Evolutionary conservation across 2,113 vertebrate genomes (phyloP).

Genomic region (Bambusicola thoracicus): DNA sequence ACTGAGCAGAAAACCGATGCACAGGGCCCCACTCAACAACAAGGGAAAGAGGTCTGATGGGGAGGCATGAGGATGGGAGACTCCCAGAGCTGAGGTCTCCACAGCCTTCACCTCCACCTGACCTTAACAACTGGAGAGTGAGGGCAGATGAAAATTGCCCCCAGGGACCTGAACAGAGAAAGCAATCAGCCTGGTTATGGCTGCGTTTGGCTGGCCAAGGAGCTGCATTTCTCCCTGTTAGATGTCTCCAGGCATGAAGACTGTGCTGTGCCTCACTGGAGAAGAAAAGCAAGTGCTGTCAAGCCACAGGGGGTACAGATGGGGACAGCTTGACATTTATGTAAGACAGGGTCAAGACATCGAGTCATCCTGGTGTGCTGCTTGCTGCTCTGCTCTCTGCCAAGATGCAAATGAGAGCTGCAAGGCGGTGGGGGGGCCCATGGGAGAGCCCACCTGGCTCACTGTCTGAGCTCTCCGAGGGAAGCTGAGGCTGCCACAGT

Average conservation of each 20-base stretch:
- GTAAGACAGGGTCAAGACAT: conserved; percentile 37
- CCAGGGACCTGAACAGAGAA: accelerated
- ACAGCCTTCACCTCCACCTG: accelerated
- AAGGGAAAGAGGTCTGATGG: background rate
- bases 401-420: conserved; percentile 14
- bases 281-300: background rate
- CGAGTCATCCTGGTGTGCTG: background rate
- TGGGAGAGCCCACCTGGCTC: background rate
- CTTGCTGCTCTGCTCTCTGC: background rate
- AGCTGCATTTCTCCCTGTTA: background rate
- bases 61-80: background rate
- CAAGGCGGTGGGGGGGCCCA: background rate
- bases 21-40: accelerated
- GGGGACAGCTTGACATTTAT: conserved; percentile 19
- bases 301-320: background rate
- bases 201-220: background rate
- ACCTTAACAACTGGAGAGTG: accelerated
- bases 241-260: background rate
- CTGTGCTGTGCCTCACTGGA: background rate
- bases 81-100: background rate
- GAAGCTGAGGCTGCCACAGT: background rate
- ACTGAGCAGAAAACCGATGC: background rate
- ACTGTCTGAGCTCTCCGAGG: background rate
- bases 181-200: background rate
- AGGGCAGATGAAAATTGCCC: background rate